Conservation (phyloP, 2,797 vertebrate genomes). For the Pseudochaenichthys georgianus region DNA sequence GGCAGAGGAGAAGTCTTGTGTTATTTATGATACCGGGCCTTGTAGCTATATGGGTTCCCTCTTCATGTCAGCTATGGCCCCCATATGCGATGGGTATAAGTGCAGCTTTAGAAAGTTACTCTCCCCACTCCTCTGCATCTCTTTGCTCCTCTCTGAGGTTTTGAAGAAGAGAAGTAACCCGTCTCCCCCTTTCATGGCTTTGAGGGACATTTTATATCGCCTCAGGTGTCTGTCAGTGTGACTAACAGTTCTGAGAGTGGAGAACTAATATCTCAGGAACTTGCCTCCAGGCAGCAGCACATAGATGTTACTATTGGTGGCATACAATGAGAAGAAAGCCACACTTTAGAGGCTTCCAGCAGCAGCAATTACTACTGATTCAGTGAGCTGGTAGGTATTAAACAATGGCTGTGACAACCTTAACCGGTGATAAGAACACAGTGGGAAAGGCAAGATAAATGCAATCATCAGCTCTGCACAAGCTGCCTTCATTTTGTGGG, state of each 20-base stretch:
- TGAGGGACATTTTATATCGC: conserved; percentile 82
- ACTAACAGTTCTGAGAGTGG: conserved; percentile 81
- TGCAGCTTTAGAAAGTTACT: conserved; percentile 76
- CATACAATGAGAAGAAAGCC: conserved; percentile 67
- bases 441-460: conserved; percentile 50
- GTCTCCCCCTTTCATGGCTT: conserved; percentile 77
- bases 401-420: conserved; percentile 66
- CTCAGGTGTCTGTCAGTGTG: conserved; percentile 83
- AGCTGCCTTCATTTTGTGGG: conserved; percentile 44
- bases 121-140: conserved; percentile 61
- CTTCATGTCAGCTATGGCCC: conserved; percentile 84
- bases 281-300: conserved; percentile 78
- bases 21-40: conserved; percentile 88
- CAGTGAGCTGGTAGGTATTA: conserved; percentile 50
- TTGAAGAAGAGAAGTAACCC: conserved; percentile 80
- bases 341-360: conserved; percentile 58
- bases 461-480: conserved; percentile 45
- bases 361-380: conserved; percentile 65
- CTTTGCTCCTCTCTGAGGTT: conserved; percentile 70
- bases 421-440: conserved; percentile 48
- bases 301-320: conserved; percentile 73
- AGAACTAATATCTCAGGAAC: conserved; percentile 79
- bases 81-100: conserved; percentile 79
- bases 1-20: conserved; percentile 81
- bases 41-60: conserved; percentile 82